Evolutionary conservation across 2,888 invertebrate genomes (phyloP).

Genomic region (Acleris sparsana): DNA sequence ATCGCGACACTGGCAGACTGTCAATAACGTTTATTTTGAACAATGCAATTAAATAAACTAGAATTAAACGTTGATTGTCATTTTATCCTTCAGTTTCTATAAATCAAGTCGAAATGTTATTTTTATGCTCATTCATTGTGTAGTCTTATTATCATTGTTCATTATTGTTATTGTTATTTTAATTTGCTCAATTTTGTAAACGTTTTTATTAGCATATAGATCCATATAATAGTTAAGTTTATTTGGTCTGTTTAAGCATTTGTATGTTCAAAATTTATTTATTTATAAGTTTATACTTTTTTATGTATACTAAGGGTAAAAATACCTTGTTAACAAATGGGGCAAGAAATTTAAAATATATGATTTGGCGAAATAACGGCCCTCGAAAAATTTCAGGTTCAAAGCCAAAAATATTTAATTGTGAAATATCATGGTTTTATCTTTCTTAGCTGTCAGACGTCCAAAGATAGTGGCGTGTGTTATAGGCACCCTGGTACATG

Average conservation of each 20-base stretch:
- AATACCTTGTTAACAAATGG: constrained; percentile 3
- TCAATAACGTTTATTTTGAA: constrained; percentile 38
- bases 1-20: constrained; percentile 27
- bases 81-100: constrained; percentile 60
- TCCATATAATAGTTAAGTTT: constrained; percentile 62
- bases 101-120: constrained; percentile 60
- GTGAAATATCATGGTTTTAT: too few relatives aligned
- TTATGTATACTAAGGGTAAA: constrained; percentile 23
- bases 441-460: not conserved
- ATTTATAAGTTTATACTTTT: constrained; percentile 36
- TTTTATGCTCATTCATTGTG: constrained; percentile 63
- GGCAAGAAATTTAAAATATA: not conserved
- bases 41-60: constrained; percentile 62
- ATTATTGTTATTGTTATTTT: constrained; percentile 80
- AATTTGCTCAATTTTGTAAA: constrained; percentile 81
- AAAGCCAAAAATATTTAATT: too few relatives aligned
- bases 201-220: constrained; percentile 72
- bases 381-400: too few relatives aligned
- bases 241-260: constrained; percentile 44
- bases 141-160: constrained; percentile 64
- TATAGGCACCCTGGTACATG: not conserved
- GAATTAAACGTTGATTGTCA: constrained; percentile 44
- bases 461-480: not conserved
- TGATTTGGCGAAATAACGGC: too few relatives aligned
- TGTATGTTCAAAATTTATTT: constrained; percentile 40